Evolutionary conservation across 2,113 vertebrate genomes (phyloP), one percentile per base, ranked within the genome.

Genomic region (Nipponia nippon): DNA sequence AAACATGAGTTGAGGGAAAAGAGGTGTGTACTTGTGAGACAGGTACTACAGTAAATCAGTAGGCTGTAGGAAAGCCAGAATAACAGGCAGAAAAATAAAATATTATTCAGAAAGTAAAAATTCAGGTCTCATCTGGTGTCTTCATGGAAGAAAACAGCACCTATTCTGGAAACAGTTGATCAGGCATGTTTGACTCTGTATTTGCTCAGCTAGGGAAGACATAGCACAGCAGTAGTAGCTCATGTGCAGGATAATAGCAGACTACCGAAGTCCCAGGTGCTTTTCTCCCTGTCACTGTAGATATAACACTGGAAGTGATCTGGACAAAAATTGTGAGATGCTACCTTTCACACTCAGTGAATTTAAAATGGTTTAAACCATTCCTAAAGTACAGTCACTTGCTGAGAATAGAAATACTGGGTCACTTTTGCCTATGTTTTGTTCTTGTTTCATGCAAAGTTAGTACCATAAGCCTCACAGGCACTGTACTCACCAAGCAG

Each of bases 41-140:
- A 6, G 7, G 21, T 70, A 34, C 19, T 32, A 11, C 10, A 6
- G 49, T 29, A 79, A 63, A 82, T 59, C 32, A 79, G 47, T 71
- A 90, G 32, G 21, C 52, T 83, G 52, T n/a, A 90, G 53, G 59
- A 72, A 83, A 89, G 16, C 14, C 46, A 83, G 49, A 83, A 27
- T 18, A 67, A 38, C 10, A 59, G 29, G 30, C 30, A 70, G 22
- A 59, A 88, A 92, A 93, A 87, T 29, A 69, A 58, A 75, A 66
- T 46, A 88, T 73, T 69, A 32, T 89, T 40, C 42, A 73, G 56
- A 85, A 90, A 89, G 27, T 76, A 15, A 65, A 83, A 92, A 77
- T 73, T 90, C 53, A 52, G 16, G 36, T 88, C 40, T 36, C 1
- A 0, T 42, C 38, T 56, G 44, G 13, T 70, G 30, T 70, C 62